Conservation (phyloP, 2,888 invertebrate species). For the Tetranychus piercei region DNA sequence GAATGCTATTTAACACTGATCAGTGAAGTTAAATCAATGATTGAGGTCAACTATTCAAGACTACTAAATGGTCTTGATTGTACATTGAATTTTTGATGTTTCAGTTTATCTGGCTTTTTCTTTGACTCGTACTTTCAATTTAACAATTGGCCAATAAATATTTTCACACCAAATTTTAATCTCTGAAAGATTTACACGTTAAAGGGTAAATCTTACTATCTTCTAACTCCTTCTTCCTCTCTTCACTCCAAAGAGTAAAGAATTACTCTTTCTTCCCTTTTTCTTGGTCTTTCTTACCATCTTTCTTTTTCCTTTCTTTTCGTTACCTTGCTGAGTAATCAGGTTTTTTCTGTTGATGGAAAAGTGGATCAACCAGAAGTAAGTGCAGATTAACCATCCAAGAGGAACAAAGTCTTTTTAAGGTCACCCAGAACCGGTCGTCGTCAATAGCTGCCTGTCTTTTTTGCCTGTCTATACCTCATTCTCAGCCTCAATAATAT, state of each 20-base stretch:
- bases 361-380: slow-evolving; percentile 1
- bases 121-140: no score
- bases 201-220: background rate
- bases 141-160: background rate
- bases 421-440: background rate
- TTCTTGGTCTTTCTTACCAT: background rate
- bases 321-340: background rate
- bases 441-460: background rate
- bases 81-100: no score
- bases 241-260: no score
- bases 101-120: no score
- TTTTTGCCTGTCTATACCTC: background rate
- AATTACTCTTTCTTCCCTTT: background rate
- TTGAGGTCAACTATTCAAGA: background rate
- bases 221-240: background rate
- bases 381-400: background rate
- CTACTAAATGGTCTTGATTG: no score
- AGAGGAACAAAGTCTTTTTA: background rate
- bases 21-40: background rate
- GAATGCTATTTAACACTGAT: background rate
- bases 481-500: background rate
- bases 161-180: background rate
- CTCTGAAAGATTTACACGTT: background rate
- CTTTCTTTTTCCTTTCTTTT: background rate
- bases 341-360: background rate